Conservation (phyloP, 2,797 vertebrate species). For the Macropus fuliginosus region DNA sequence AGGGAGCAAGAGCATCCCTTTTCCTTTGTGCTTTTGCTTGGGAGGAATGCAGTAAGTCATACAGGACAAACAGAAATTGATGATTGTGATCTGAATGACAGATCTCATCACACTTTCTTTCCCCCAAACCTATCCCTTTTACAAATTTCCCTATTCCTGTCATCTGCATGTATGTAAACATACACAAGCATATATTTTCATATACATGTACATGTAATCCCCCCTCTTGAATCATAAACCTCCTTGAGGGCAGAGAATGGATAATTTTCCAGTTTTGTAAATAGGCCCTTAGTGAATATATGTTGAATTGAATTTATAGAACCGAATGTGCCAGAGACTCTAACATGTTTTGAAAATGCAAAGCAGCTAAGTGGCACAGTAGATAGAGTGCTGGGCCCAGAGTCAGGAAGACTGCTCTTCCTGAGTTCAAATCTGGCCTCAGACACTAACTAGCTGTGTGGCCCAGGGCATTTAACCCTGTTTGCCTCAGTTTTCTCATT, state of each 20-base stretch:
- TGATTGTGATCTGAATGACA: background rate
- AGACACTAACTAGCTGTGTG: background rate
- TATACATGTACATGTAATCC: background rate
- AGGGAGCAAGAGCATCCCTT: background rate
- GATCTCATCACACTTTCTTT: background rate
- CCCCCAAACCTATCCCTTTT: background rate
- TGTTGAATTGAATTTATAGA: background rate
- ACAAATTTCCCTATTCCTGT: background rate
- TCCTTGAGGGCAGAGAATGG: background rate
- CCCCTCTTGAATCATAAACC: background rate
- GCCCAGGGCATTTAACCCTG: background rate
- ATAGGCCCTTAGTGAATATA: background rate
- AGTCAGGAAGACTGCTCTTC: background rate
- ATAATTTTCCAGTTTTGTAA: background rate
- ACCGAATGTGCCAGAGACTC: background rate
- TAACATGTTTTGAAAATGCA: background rate
- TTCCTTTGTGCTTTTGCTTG: background rate
- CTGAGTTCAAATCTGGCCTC: background rate
- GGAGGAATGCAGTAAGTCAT: background rate
- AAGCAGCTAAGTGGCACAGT: background rate
- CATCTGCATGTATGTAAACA: background rate
- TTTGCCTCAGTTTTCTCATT: background rate
- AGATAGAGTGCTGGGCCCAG: background rate
- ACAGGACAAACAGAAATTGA: background rate
- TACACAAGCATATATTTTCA: background rate